Evolutionary conservation across 2,888 invertebrate genomes (phyloP), one percentile per base, ranked within the genome.

Genomic region (Dicranocentrus wangi): DNA sequence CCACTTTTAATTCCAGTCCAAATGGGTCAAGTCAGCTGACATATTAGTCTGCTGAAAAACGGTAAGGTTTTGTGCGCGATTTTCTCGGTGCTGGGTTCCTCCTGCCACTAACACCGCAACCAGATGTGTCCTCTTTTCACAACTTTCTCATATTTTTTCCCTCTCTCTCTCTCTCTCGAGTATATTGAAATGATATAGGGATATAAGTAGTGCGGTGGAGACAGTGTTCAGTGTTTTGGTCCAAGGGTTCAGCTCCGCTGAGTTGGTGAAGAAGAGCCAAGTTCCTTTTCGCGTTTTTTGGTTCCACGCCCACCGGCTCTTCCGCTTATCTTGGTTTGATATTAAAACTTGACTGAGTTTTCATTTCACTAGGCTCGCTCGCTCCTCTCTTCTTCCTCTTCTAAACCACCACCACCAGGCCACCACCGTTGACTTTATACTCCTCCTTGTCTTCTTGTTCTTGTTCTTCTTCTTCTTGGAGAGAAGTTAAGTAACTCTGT

Each of bases 321-420:
- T 71, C 70, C 69, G 58, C 69, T 70, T 70, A 70, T 71, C 58
- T 71, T n/a, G 15, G 39, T 23, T 58, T 58, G 70, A 71, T 71
- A 71, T 60, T 60, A 60, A 60, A 71, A 71, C 58, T 58, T 60
- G 58, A 60, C 60, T 71, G 70, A 71, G 43, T 71, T 69, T 69
- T n/a, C 23, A n/a, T 39, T 39, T 43, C 2, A 43, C 43, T 43
- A 43, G 1, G 15, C 2, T n/a, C 1, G 43, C 43, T 43, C n/a
- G 15, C 43, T 43, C 43, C n/a, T 53, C 63, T 1, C 8, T 7
- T 32, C 19, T 63, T 5, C 39, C 10, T 15, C 28, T 58, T 58
- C 58, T 19, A 15, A 23, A 15, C 25, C 21, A 19, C 2, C 15
- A 23, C 58, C 58, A 19, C 13, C 23, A 8, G n/a, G n/a, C n/a